A percentile compares a stretch with the other conserved stretches of the same genome.
Conservation (phyloP, 2,797 vertebrate species). For the Alca torda region DNA sequence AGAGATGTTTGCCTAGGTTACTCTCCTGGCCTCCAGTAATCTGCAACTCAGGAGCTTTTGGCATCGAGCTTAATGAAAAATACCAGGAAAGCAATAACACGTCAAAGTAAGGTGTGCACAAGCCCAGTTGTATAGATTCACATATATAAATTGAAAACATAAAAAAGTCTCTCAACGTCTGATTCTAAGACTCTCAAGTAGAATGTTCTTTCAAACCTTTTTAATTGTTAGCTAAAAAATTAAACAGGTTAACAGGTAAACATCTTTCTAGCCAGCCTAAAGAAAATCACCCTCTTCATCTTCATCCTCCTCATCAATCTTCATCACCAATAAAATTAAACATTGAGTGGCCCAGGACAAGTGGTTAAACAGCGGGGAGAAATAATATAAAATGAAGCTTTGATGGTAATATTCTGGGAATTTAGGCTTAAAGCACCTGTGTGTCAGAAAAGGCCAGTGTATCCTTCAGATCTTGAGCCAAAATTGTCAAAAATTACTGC, state of each 20-base stretch:
- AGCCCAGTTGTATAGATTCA: neutral
- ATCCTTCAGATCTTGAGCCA: neutral
- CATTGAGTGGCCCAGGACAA: neutral
- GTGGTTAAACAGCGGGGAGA: neutral
- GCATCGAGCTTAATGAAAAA: slow-evolving; percentile 51
- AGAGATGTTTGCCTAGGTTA: neutral
- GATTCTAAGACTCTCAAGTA: neutral
- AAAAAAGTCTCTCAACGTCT: neutral
- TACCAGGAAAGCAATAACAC: slow-evolving; percentile 33
- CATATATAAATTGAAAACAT: neutral
- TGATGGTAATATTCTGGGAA: neutral
- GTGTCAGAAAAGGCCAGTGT: neutral
- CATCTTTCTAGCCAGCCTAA: neutral
- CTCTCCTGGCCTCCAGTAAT: neutral
- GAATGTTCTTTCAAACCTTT: neutral
- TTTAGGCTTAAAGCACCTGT: neutral
- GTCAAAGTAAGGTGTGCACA: neutral
- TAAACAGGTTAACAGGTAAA: neutral
- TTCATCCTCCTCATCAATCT: neutral
- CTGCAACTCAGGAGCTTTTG: slow-evolving; percentile 29
- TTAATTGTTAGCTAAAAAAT: neutral
- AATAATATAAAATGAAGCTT: neutral
- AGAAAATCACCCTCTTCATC: neutral
- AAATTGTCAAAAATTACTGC: neutral
- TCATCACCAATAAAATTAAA: neutral